Conservation (phyloP, 2,113 vertebrate species). For the Pithys albifrons region DNA sequence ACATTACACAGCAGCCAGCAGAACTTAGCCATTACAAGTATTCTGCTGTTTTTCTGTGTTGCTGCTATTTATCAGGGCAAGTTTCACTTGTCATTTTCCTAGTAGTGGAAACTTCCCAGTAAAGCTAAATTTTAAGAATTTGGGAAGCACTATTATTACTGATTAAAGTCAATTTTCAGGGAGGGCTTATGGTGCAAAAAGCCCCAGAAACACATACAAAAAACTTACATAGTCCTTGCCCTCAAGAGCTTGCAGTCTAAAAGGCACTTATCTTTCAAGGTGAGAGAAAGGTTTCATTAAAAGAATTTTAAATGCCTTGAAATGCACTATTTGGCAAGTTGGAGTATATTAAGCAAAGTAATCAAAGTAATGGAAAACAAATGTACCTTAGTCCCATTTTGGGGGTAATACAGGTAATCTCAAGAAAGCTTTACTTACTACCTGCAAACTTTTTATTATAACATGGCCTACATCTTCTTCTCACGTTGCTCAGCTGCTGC, state of each 20-base stretch:
- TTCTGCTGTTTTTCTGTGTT: conserved; percentile 9
- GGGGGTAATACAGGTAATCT: not conserved
- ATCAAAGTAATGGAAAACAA: not conserved
- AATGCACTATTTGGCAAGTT: not conserved
- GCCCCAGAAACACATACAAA: not conserved
- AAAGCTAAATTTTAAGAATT: not conserved
- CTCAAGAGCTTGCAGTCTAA: not conserved
- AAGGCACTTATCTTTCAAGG: not conserved
- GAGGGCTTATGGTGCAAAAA: not conserved
- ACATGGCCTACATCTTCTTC: not conserved
- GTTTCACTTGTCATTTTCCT: not conserved
- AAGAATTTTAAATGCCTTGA: not conserved
- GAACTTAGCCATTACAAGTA: conserved; percentile 1
- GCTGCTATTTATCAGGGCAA: not conserved
- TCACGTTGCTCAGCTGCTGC: not conserved
- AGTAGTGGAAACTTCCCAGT: not conserved
- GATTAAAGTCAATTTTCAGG: not conserved
- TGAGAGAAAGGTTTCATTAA: conserved; percentile 10
- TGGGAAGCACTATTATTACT: not conserved
- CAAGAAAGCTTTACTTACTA: not conserved
- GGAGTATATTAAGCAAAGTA: not conserved
- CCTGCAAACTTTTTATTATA: not conserved
- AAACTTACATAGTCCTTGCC: not conserved
- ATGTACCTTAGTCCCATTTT: not conserved
- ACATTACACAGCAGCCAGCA: not conserved